phyloP scores from a whole-genome alignment of 2,113 vertebrate species.

The Crotalus horridus region DNA sequence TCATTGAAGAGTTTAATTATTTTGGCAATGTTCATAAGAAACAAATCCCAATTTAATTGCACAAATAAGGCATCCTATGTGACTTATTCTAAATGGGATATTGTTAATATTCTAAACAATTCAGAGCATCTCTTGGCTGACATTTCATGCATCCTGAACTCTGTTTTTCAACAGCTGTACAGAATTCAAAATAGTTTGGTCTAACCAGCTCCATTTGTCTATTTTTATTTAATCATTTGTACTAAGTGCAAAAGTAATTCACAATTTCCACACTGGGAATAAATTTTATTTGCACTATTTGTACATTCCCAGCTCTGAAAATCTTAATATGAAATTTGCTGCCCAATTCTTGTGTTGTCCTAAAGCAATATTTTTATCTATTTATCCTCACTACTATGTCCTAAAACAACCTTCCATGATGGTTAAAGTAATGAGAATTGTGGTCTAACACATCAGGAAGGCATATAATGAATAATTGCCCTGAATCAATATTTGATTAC shows the following conservation, averaged over 20 bases:
- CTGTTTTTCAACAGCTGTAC: conserved; percentile 7
- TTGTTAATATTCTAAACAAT: conserved; percentile 25
- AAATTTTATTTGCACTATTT: not conserved
- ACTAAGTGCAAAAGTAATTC: conserved; percentile 2
- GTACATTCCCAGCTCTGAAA: conserved; percentile 3
- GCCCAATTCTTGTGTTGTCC: not conserved
- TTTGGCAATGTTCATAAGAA: not conserved
- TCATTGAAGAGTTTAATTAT: not conserved
- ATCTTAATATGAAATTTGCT: not conserved
- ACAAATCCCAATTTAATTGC: not conserved
- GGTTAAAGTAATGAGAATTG: not conserved
- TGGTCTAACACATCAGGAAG: not conserved
- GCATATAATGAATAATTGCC: not conserved
- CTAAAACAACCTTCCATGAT: not conserved
- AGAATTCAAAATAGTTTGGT: not conserved
- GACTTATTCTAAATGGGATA: not conserved
- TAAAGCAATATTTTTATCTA: not conserved
- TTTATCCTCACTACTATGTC: not conserved
- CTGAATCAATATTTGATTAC: not conserved
- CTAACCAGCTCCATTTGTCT: not conserved
- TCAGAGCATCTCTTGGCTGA: not conserved
- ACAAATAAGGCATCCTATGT: not conserved
- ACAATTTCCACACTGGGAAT: not conserved
- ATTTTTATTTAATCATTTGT: conserved; percentile 18
- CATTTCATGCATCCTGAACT: conserved; percentile 5